These are phyloP conservation scores for Hydrochoerus hydrochaeris DNA, from an alignment of 2,113 vertebrate species.

Conservation along the genomic window DNA sequence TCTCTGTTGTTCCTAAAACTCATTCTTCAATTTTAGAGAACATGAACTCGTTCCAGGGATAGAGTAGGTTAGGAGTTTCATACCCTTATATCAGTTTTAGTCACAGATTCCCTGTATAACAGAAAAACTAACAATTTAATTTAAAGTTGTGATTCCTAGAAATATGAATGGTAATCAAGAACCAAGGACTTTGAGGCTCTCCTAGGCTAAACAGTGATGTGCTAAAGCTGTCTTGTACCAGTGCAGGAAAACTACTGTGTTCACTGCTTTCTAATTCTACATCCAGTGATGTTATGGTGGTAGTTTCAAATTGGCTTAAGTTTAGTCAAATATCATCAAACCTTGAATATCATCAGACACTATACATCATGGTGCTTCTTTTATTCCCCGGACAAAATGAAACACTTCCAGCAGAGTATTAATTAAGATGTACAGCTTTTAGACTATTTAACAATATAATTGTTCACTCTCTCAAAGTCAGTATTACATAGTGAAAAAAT, in stretches of 20 bases:
- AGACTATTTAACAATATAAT: conserved; percentile 10
- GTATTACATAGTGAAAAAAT: background rate
- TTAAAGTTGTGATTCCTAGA: background rate
- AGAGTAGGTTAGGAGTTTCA: no score
- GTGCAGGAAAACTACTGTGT: background rate
- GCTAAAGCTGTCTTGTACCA: background rate
- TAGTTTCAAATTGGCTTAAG: background rate
- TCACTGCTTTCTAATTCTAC: background rate
- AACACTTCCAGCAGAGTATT: background rate
- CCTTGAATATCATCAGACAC: background rate
- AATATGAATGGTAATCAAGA: background rate
- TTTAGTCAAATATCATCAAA: background rate
- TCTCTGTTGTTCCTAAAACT: no score
- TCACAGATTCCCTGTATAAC: background rate
- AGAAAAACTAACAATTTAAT: background rate
- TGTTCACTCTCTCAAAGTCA: background rate
- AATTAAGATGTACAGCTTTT: background rate
- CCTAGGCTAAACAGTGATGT: background rate
- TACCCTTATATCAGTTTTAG: no score
- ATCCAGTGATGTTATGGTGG: background rate
- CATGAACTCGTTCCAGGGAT: no score
- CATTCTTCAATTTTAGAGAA: no score
- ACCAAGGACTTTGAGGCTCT: background rate
- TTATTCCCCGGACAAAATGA: background rate
- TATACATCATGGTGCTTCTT: background rate